Evolutionary conservation across 1,140 invertebrate genomes (phyloP).

Genomic region (Calephelis virginiensis): DNA sequence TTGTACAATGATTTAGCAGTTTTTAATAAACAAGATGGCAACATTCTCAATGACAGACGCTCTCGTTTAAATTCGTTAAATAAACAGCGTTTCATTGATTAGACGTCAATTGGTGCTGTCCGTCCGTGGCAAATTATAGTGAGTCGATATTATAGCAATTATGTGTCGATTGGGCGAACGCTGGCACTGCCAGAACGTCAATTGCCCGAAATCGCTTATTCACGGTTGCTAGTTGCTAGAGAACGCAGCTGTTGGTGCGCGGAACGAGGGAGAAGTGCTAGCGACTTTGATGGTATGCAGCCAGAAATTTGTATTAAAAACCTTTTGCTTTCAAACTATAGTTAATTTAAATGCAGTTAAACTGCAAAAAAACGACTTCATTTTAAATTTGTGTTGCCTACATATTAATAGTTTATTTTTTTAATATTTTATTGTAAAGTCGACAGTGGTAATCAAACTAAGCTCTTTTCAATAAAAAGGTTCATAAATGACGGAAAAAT

Average conservation of each 20-base stretch:
- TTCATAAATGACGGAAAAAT: too few species aligned
- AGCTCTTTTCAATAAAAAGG: too few species aligned
- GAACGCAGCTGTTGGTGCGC: conserved; percentile 47
- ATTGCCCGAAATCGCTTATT: conserved; percentile 68
- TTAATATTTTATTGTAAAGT: too few species aligned
- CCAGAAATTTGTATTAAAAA: neutral
- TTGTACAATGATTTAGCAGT: neutral
- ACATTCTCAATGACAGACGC: conserved; percentile 27
- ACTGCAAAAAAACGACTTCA: too few species aligned
- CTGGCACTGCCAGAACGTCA: conserved; percentile 33
- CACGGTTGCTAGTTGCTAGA: conserved; percentile 67
- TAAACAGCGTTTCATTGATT: conserved; percentile 42
- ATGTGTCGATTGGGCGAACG: conserved; percentile 39
- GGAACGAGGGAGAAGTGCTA: neutral
- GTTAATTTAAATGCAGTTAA: too few species aligned
- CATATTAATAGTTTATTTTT: too few species aligned
- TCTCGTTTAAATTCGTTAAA: conserved; percentile 53
- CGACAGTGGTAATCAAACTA: too few species aligned
- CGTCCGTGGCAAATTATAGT: conserved; percentile 38
- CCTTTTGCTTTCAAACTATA: too few species aligned
- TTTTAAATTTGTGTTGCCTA: too few species aligned
- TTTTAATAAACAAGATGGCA: conserved; percentile 19
- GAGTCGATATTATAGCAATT: conserved; percentile 40
- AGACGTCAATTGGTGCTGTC: conserved; percentile 39
- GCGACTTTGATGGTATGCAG: neutral